These are phyloP conservation scores for Melanerpes formicivorus DNA, from an alignment of 2,113 vertebrate species.

Conservation along the genomic window DNA sequence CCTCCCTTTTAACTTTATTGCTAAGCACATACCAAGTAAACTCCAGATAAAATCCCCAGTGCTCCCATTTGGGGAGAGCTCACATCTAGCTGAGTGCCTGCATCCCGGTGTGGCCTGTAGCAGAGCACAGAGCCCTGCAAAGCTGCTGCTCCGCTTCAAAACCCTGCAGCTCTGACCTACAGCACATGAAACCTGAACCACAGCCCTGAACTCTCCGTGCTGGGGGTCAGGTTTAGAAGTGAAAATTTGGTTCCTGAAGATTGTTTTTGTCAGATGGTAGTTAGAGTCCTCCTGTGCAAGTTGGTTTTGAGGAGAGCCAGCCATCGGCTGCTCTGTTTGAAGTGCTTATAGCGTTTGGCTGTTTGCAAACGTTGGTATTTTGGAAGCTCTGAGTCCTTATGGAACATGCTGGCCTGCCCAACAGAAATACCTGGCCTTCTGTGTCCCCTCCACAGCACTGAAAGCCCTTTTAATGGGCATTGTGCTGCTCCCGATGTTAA, in stretches of 20 bases:
- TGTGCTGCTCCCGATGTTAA: background rate
- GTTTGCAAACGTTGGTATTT: background rate
- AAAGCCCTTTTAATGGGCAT: conserved; percentile 28
- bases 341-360: background rate
- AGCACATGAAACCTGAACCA: background rate
- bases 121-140: background rate
- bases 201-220: background rate
- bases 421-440: conserved; percentile 4
- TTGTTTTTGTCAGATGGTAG: background rate
- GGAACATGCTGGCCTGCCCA: background rate
- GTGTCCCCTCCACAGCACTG: background rate
- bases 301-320: background rate
- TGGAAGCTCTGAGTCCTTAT: background rate
- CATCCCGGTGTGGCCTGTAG: background rate
- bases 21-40: conserved; percentile 28
- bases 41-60: background rate
- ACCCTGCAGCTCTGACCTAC: background rate
- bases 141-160: background rate
- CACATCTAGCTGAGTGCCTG: background rate
- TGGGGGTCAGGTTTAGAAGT: background rate
- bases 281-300: background rate
- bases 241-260: background rate
- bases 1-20: conserved; percentile 48
- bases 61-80: conserved; percentile 16
- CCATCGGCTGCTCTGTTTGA: background rate